Conservation (phyloP, 1,140 invertebrate species). For the Drosophila eugracilis region DNA sequence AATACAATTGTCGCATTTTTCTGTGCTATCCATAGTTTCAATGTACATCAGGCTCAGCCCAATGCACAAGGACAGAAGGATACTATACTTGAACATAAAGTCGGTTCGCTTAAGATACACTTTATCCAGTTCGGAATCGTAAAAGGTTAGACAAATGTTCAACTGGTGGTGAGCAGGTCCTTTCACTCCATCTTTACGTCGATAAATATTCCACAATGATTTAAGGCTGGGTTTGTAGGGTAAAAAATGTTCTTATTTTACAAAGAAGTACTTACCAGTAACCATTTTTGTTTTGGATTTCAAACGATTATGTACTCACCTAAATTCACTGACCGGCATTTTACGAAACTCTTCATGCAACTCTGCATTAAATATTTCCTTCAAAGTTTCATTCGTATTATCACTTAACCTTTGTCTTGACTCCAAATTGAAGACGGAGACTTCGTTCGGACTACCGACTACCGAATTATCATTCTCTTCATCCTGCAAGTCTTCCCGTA, state of each 20-base stretch:
- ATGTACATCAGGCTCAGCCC: conserved; percentile 11
- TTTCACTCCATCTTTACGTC: not conserved
- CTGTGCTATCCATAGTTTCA: not conserved
- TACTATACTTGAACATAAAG: conserved; percentile 73
- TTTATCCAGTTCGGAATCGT: conserved; percentile 52
- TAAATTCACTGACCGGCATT: conserved; percentile 71
- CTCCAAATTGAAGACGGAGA: conserved; percentile 4
- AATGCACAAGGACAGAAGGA: conserved; percentile 37
- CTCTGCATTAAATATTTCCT: not conserved
- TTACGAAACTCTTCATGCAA: conserved; percentile 57
- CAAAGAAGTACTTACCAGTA: not conserved
- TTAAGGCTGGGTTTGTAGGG: too few relatives aligned
- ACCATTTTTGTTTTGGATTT: too few relatives aligned
- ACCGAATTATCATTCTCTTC: too few relatives aligned
- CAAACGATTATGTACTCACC: conserved; percentile 58
- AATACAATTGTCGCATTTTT: fast-evolving
- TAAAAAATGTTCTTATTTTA: not conserved
- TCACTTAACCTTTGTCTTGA: not conserved
- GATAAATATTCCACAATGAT: too few relatives aligned
- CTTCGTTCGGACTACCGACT: too few relatives aligned
- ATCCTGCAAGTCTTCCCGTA: conserved; percentile 84
- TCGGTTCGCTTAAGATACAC: conserved; percentile 65
- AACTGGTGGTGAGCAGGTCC: conserved; percentile 18
- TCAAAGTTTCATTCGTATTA: too few relatives aligned
- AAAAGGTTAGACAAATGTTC: conserved; percentile 55